Evolutionary conservation across 2,113 vertebrate species (phyloP).

Genomic region (Gobius niger): DNA sequence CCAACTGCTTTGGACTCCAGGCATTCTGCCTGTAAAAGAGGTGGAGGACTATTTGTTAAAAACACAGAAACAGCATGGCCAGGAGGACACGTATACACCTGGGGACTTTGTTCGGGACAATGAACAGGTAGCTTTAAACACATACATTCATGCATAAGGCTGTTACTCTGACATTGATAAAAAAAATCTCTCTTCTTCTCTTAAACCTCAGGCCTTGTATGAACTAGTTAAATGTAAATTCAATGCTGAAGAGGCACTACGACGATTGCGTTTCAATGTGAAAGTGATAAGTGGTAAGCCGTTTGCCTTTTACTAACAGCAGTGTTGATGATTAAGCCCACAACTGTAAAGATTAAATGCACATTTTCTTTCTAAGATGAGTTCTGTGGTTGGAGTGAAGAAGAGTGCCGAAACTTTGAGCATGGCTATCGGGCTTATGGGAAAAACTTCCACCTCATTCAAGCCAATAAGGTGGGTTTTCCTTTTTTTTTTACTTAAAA

Average conservation of each 20-base stretch:
- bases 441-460: constrained; percentile 97
- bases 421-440: constrained; percentile 93
- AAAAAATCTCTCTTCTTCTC: background rate
- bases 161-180: background rate
- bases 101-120: constrained; percentile 84
- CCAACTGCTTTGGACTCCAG: constrained; percentile 92
- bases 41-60: constrained; percentile 88
- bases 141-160: background rate
- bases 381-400: constrained; percentile 91
- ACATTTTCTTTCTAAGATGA: constrained; percentile 74
- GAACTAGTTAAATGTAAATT: constrained; percentile 95
- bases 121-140: constrained; percentile 80
- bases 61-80: constrained; percentile 76
- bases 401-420: constrained; percentile 92
- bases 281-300: constrained; percentile 90
- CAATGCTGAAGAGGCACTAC: constrained; percentile 88
- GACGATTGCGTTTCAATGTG: constrained; percentile 89
- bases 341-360: background rate
- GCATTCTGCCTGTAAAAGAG: constrained; percentile 79
- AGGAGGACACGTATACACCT: constrained; percentile 69
- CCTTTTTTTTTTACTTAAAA: background rate
- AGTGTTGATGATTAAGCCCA: background rate
- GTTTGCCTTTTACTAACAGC: background rate
- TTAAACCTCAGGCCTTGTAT: constrained; percentile 83
- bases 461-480: constrained; percentile 90